These are phyloP conservation scores for Dicrostonyx torquatus DNA, from an alignment of 2,797 vertebrate species.

Conservation along the genomic window DNA sequence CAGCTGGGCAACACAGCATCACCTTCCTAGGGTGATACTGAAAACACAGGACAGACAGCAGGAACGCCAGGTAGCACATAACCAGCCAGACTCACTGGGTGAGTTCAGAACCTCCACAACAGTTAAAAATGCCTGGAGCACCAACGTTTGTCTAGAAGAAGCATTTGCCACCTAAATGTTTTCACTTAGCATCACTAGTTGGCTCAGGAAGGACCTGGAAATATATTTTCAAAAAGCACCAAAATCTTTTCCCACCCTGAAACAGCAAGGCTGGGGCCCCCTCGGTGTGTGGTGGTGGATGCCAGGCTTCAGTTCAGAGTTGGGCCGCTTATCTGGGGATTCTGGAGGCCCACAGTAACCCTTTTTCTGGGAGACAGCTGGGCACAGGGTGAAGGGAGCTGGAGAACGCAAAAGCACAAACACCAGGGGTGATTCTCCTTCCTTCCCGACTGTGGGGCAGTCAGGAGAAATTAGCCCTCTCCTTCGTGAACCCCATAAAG, in stretches of 20 bases:
- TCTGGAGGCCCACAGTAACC: constrained; percentile 41
- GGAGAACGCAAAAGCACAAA: constrained; percentile 53
- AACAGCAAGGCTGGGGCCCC: not conserved
- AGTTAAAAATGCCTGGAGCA: constrained; percentile 45
- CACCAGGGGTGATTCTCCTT: constrained; percentile 62
- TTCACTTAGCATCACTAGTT: constrained; percentile 21
- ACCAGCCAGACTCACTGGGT: constrained; percentile 23
- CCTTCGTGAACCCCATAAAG: constrained; percentile 78
- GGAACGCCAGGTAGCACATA: constrained; percentile 32
- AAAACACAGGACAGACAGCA: constrained; percentile 53
- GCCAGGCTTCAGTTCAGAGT: constrained; percentile 33
- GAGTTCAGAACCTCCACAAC: constrained; percentile 14
- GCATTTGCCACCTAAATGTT: constrained; percentile 1
- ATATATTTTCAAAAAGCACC: not conserved
- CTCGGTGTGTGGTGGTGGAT: not conserved
- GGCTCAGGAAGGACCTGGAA: not conserved
- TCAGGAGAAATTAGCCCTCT: constrained; percentile 80
- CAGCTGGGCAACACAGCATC: not conserved
- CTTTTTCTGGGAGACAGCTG: constrained; percentile 16
- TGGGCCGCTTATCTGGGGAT: constrained; percentile 55
- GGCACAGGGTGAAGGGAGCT: constrained; percentile 21
- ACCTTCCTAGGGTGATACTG: constrained; percentile 42
- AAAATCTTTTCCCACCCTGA: not conserved
- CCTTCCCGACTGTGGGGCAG: constrained; percentile 60
- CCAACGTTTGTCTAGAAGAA: constrained; percentile 29